A percentile compares a stretch with the other conserved stretches of the same genome.
Conservation (phyloP, 2,113 vertebrate species). For the Ramphastos sulfuratus region DNA sequence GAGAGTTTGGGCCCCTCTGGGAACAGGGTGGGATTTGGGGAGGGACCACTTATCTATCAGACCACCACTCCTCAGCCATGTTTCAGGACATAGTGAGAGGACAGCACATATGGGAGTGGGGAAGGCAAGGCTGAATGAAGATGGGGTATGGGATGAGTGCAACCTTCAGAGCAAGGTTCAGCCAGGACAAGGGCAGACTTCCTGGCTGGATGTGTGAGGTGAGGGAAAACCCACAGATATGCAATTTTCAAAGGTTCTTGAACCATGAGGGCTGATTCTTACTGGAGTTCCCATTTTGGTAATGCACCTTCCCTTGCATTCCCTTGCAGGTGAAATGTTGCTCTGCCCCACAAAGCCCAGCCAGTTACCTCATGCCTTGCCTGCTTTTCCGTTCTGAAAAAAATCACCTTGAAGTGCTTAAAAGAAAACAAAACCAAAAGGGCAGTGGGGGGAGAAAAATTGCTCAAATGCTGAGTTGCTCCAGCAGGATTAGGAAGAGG, state of each 20-base stretch:
- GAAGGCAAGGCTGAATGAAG: background rate
- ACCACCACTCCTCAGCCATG: background rate
- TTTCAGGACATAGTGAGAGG: background rate
- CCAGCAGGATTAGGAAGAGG: background rate
- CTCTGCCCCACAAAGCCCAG: background rate
- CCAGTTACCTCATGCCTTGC: background rate
- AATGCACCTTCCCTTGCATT: background rate
- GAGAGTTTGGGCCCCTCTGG: background rate
- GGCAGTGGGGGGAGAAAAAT: background rate
- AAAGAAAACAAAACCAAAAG: background rate
- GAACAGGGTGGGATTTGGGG: background rate
- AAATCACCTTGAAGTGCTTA: background rate
- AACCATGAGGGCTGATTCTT: background rate
- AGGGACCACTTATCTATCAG: background rate
- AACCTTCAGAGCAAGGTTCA: background rate
- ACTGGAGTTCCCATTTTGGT: background rate
- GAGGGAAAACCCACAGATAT: background rate
- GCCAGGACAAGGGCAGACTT: background rate
- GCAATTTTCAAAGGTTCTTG: background rate
- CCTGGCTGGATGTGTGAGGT: background rate
- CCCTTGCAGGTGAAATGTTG: background rate
- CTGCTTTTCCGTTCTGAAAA: background rate
- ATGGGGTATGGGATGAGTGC: background rate
- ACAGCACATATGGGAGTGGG: background rate
- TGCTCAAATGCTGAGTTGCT: background rate